phyloP scores from a whole-genome alignment of 2,797 vertebrate species.

The Molossus alvarezi region DNA sequence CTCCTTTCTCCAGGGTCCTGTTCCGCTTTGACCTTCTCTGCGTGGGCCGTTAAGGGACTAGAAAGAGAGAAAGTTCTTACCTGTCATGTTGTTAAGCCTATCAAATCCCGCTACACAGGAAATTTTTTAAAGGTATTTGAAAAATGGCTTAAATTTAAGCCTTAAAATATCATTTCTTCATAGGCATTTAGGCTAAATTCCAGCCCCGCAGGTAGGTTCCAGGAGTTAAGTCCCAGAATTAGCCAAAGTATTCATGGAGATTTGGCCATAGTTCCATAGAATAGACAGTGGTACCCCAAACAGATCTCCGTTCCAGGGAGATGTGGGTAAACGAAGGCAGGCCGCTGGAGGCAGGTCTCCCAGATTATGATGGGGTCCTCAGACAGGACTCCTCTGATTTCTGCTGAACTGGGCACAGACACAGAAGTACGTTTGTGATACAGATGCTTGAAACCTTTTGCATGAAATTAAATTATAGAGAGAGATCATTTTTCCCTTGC shows the following conservation, averaged over 20 bases:
- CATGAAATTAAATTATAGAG: constrained; percentile 21
- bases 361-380: constrained; percentile 82
- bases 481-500: constrained; percentile 61
- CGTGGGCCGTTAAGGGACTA: constrained; percentile 84
- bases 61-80: constrained; percentile 91
- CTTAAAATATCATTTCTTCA: constrained; percentile 84
- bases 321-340: constrained; percentile 84
- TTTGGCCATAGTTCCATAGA: constrained; percentile 44
- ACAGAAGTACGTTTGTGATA: constrained; percentile 88
- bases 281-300: constrained; percentile 79
- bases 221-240: constrained; percentile 80
- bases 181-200: constrained; percentile 80
- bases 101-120: constrained; percentile 78
- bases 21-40: constrained; percentile 79
- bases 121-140: constrained; percentile 56
- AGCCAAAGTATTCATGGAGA: constrained; percentile 58
- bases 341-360: constrained; percentile 85
- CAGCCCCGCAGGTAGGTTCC: constrained; percentile 78
- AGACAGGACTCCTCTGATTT: constrained; percentile 85
- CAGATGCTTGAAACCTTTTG: constrained; percentile 80
- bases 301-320: constrained; percentile 82
- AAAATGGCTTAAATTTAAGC: neutral
- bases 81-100: constrained; percentile 87
- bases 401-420: constrained; percentile 82
- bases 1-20: constrained; percentile 82